Evolutionary conservation across 2,888 invertebrate species (phyloP), one percentile per base, ranked within the genome.

Genomic region (Sylvicola fuscatus): DNA sequence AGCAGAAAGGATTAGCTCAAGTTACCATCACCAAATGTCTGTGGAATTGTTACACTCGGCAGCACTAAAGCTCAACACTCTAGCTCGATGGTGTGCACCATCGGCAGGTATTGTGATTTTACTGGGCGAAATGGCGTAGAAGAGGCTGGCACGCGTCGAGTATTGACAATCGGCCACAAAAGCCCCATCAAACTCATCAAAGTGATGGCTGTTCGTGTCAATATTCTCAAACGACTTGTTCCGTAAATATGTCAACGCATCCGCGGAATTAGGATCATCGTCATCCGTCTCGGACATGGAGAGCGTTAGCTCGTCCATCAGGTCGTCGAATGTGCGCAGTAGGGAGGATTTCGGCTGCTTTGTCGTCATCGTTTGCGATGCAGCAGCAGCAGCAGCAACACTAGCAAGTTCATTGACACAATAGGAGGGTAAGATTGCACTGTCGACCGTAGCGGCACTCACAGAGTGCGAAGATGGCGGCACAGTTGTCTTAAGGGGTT

Each of bases 1-100:
- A n/a, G n/a, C n/a, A n/a, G n/a, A n/a, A n/a, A n/a, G n/a, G n/a
- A n/a, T n/a, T n/a, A n/a, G n/a, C n/a, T n/a, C n/a, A n/a, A n/a
- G n/a, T n/a, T n/a, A n/a, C 56, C 58, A 41, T 60, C 11, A 80
- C 81, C 81, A 81, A 51, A 80, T 80, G 62, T 81, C 80, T 37
- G 79, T 79, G 41, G 69, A 70, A 45, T 64, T 65, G 44, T 73
- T 70, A 11, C 27, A 34, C n/a, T 34, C 28, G 6, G 12, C 11
- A 2, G 14, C 16, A 16, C 29, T 35, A 17, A 40, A 41, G 26
- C 40, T 40, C 42, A 78, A 62, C 41, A 75, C 70, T 50, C 71
- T 64, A 38, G 71, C 74, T 44, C 69, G 65, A 52, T 70, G 72
- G 53, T 66, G 62, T 40, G 61, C 62, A 42, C 66, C 61, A 55